phyloP scores from a whole-genome alignment of 2,113 vertebrate species.

The Megaceryle maxima region DNA sequence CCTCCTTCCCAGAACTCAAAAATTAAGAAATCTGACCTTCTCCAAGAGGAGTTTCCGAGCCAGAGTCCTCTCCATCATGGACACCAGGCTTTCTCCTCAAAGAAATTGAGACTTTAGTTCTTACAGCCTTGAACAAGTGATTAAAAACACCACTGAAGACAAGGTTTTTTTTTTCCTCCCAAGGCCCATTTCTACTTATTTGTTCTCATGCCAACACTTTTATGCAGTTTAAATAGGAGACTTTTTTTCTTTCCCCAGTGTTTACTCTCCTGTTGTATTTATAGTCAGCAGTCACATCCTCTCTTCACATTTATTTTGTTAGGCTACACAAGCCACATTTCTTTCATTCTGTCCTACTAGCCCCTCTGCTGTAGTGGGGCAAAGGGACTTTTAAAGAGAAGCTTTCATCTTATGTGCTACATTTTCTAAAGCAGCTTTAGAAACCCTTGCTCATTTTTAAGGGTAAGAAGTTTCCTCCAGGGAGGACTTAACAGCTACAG shows the following conservation, averaged over 20 bases:
- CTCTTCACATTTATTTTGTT: not conserved
- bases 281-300: not conserved
- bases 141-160: not conserved
- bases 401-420: rapidly evolving
- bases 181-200: not conserved
- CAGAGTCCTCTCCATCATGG: not conserved
- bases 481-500: not conserved
- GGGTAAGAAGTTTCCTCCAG: rapidly evolving
- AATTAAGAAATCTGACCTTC: not conserved
- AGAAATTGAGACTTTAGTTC: not conserved
- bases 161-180: not conserved
- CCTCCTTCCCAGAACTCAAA: not conserved
- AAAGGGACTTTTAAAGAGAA: not conserved
- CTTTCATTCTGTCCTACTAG: not conserved
- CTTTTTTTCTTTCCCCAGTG: not conserved
- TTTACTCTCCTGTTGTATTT: not conserved
- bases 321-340: not conserved
- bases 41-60: not conserved
- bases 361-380: rapidly evolving
- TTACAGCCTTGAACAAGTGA: not conserved
- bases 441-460: not conserved
- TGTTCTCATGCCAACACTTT: not conserved
- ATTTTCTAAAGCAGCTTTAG: not conserved
- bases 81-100: not conserved
- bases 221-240: not conserved